Conservation (phyloP, 2,113 vertebrate species). For the Daboia siamensis region DNA sequence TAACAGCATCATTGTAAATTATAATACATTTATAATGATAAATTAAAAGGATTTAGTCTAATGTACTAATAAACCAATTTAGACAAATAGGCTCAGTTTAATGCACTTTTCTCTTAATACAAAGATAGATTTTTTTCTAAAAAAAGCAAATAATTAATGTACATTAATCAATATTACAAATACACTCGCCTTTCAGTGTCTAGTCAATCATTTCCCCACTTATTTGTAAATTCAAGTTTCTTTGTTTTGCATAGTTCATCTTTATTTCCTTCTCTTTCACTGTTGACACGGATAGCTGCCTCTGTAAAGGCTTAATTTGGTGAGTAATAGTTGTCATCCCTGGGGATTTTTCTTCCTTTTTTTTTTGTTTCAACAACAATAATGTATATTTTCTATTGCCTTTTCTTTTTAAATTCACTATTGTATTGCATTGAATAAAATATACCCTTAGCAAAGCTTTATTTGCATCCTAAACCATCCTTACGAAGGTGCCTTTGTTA, state of each 20-base stretch:
- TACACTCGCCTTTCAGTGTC: not conserved
- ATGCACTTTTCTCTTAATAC: conserved; percentile 16
- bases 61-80: not conserved
- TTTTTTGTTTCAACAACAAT: not conserved
- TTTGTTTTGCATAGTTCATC: not conserved
- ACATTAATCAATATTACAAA: conserved; percentile 34
- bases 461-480: not conserved
- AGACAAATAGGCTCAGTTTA: not conserved
- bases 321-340: not conserved
- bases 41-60: not conserved
- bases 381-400: not conserved
- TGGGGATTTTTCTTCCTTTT: not conserved
- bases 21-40: not conserved
- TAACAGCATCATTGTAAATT: not conserved
- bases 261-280: not conserved
- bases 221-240: not conserved
- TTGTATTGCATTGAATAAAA: not conserved
- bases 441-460: not conserved
- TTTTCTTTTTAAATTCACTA: not conserved
- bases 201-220: not conserved
- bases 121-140: conserved; percentile 25
- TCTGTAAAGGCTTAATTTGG: not conserved
- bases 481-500: not conserved
- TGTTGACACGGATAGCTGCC: not conserved
- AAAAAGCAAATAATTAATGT: conserved; percentile 37